Base-by-base conservation (phyloP, 2,888 invertebrate genomes). In the Corythucha ciliata region DNA sequence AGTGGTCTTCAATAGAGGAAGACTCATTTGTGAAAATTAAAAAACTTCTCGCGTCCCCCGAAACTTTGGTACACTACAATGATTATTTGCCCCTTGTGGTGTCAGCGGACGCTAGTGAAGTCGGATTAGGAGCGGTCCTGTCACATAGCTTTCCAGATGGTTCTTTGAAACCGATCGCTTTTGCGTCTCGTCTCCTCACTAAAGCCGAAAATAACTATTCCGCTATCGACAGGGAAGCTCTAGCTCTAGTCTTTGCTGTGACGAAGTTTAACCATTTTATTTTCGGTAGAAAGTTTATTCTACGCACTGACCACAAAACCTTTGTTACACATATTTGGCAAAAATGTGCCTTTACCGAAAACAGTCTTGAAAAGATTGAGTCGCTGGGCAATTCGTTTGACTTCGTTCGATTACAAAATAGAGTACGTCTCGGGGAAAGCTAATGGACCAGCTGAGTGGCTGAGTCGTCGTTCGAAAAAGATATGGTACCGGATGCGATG, bases 251-350 rank as follows among this genome's bases (percentile, higher is more conserved):
- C 2, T 44, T 26, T 44, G 44, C n/a, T n/a, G 44, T 44, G 20
- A 29, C 8, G n/a, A 44, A 44, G 20, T 44, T 44, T 14, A 8
- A 10, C 4, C 44, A 29, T 10, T 44, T 32, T 14, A n/a, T 44
- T n/a, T 3, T 10, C 7, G 44, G 44, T 16, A 7, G 29, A 6
- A 16, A 26, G 8, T 44, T 44, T 16, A 44, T 18, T 14, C 3
- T 44, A 18, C 5, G 16, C 4, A 26, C 44, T 4, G 42, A 44
- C 29, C 44, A 44, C 26, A 44, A 44, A n/a, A 18, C 44, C 44
- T 7, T 14, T 44, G 6, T 10, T 25, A 3, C 6, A 24, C 6
- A 7, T 42, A 4, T 21, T 42, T 22, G 22, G 24, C n/a, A 27
- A 42, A 24, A 24, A 42, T 4, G 3, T 4, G 10, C 26, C 24